These are phyloP conservation scores for Nipponia nippon DNA, from an alignment of 2,113 vertebrate genomes.

Conservation along the genomic window DNA sequence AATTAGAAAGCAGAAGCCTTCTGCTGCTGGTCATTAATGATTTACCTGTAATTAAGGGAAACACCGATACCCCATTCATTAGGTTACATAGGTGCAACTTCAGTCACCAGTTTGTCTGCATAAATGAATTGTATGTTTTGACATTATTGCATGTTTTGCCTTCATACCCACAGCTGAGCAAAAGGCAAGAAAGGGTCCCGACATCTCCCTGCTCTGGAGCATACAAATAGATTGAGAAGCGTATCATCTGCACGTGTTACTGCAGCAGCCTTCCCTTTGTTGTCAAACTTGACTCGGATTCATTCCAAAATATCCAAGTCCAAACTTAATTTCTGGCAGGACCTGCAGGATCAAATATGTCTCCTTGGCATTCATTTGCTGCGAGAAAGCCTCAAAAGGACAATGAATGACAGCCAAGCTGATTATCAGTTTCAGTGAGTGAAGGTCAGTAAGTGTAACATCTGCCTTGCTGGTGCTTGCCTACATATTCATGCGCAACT, in stretches of 20 bases:
- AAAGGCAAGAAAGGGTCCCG: neutral
- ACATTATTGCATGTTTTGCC: neutral
- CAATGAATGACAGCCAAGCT: conserved; percentile 66
- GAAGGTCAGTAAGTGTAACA: conserved; percentile 63
- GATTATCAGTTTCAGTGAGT: conserved; percentile 56
- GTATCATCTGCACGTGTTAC: conserved; percentile 1
- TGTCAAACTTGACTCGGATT: conserved; percentile 45
- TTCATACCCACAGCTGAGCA: neutral
- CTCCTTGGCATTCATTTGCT: conserved; percentile 57
- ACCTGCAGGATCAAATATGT: conserved; percentile 46
- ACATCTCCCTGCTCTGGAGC: neutral
- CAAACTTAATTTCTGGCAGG: conserved; percentile 65
- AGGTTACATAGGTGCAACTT: neutral
- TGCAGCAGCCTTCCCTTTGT: conserved; percentile 47
- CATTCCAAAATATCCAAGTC: conserved; percentile 45
- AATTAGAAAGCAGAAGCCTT: neutral
- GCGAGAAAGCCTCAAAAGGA: conserved; percentile 53
- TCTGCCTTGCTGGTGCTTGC: conserved; percentile 56
- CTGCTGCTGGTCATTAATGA: neutral
- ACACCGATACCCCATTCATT: neutral
- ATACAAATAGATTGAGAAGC: conserved; percentile 33
- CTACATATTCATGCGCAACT: conserved; percentile 40
- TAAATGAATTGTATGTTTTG: neutral
- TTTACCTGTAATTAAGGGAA: neutral
- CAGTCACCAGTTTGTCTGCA: neutral